Evolutionary conservation across 2,888 invertebrate genomes (phyloP), one percentile per base, ranked within the genome.

Genomic region (Leistus spinibarbis): DNA sequence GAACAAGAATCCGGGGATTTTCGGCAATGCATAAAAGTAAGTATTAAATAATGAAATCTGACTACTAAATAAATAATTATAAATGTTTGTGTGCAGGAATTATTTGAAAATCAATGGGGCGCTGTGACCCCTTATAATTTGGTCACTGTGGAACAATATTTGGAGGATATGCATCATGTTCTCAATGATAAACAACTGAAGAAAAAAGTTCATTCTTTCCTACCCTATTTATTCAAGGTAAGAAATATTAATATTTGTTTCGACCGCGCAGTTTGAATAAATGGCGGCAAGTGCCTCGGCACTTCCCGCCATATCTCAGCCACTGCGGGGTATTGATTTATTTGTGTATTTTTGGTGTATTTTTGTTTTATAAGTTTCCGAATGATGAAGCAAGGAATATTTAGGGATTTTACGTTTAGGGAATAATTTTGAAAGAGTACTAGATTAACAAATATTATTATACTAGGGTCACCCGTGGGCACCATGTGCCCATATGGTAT

Each of bases 101-200:
- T 93, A 13, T 95, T 95, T 95, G 91, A 93, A 80, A 92, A 92
- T 83, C 93, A 93, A 81, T 95, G 94, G 91, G 95, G 95, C 3
- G 93, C 91, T 79, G 89, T 94, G 40, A 91, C 90, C 80, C 93
- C 93, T 0, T 95, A 95, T 85, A 94, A 95, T 88, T 88, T 92
- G 81, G 91, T 95, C 4, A 93, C 92, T 0, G 92, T 94, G 60
- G 94, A 95, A 83, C 93, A 93, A 84, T 95, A 95, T 81, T 83
- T 95, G 19, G 91, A 91, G 77, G 93, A 94, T 83, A 93, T 95
- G 91, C 91, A 93, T 78, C 94, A 94, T 84, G 92, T 94, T 66
- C 86, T 95, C 54, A 93, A 93, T 79, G 94, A 95, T 81, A 90
- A 90, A 81, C 87, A 90, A 60, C 86, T 94, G 71, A 92, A 91